Conservation (phyloP, 2,113 vertebrate species). For the Protobothrops mucrosquamatus region DNA sequence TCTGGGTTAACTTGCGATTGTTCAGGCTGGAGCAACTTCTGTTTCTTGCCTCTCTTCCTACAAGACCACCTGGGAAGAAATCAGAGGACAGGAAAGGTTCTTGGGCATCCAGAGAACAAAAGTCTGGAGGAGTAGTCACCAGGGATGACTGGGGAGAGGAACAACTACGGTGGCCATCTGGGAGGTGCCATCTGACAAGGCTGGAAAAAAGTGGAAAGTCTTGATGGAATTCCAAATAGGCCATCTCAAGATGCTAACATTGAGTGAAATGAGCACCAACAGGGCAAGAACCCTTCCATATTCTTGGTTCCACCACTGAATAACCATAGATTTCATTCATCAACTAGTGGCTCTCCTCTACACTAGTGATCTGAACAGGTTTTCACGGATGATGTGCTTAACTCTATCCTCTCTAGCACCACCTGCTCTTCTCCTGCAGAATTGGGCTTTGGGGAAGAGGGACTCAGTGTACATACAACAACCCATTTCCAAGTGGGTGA, state of each 20-base stretch:
- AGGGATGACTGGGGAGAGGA: conserved; percentile 74
- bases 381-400: background rate
- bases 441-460: background rate
- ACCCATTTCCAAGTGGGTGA: background rate
- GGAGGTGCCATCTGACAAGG: conserved; percentile 81
- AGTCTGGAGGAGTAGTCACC: conserved; percentile 76
- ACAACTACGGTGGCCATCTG: conserved; percentile 78
- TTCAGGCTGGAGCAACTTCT: conserved; percentile 76
- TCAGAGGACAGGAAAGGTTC: conserved; percentile 72
- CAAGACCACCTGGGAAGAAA: conserved; percentile 72
- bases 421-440: background rate
- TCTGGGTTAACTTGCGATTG: conserved; percentile 58
- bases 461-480: background rate
- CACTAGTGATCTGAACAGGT: background rate
- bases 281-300: background rate
- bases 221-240: background rate
- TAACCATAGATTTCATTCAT: background rate
- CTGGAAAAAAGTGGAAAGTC: conserved; percentile 54
- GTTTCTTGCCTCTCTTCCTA: conserved; percentile 60
- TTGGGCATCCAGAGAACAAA: conserved; percentile 84
- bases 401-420: background rate
- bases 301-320: background rate
- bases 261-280: background rate
- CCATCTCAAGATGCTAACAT: background rate
- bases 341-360: background rate